Base-by-base conservation (phyloP, 2,113 vertebrate genomes). In the Brienomyrus longianalis region DNA sequence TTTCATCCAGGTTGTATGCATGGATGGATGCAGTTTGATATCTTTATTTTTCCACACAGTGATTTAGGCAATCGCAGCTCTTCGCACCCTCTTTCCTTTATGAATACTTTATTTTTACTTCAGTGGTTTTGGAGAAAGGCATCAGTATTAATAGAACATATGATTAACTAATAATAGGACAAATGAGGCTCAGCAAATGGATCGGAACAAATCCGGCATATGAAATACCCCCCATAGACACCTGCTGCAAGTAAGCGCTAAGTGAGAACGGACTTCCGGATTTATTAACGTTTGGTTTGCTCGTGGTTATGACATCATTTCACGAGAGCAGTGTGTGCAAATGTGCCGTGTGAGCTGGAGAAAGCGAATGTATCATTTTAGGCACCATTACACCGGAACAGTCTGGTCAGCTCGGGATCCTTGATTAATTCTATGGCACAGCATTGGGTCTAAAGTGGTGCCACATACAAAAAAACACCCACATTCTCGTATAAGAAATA, bases 71-170 rank as follows among this genome's bases (percentile, higher is more conserved):
- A 21, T 35, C 4, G 31, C 10, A 54, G 45, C 45, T 3, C 51
- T 35, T 35, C 19, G 3, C 31, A 39, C 0, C 27, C 50, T 5
- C 1, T 54, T 56, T 19, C 85, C 39, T 70, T 87, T 54, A 54
- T 54, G 48, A 87, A 54, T 87, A 31, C 50, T 87, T 19, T 21
- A 35, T 87, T 87, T 84, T 54, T 56, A 54, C 85, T 87, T 87
- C 27, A 31, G 47, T 56, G 23, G n/a, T 87, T 87, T 54, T 54
- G 85, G 85, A 87, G 31, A 52, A 87, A 56, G 51, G 27, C 85
- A 39, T 54, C 48, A 31, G 51, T 27, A 87, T 87, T 31, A 87
- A 54, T 87, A 54, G 27, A 35, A 48, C 50, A 87, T 54, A 56
- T 35, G 48, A 87, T 54, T 35, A 87, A 27, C 45, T 85, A 87